Evolutionary conservation across 2,888 invertebrate genomes (phyloP).

Genomic region (Agrotis puta): DNA sequence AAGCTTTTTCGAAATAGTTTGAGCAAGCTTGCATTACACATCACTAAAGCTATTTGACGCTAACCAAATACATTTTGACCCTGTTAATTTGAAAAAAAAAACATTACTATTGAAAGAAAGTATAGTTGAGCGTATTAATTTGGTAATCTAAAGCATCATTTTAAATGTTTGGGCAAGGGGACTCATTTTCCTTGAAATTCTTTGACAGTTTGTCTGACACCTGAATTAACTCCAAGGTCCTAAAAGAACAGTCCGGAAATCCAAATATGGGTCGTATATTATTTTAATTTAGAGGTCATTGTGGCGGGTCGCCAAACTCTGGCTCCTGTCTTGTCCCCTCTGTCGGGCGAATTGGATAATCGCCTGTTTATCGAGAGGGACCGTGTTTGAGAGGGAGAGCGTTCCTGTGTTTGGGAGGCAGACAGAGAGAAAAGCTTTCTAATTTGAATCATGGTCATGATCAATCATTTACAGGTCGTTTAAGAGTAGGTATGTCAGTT

Average conservation of each 20-base stretch:
- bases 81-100: too few species aligned
- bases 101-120: too few species aligned
- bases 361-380: constrained; percentile 55
- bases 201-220: not conserved
- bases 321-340: constrained; percentile 57
- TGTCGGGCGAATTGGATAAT: constrained; percentile 63
- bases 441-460: constrained; percentile 27
- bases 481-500: not conserved
- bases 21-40: too few species aligned
- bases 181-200: too few species aligned
- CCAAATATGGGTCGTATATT: constrained; percentile 52
- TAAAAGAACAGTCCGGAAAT: constrained; percentile 38
- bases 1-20: not conserved
- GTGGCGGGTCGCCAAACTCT: constrained; percentile 61
- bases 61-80: too few species aligned
- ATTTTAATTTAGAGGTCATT: constrained; percentile 57
- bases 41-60: too few species aligned
- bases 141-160: too few species aligned
- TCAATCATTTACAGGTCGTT: not conserved
- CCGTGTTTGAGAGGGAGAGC: constrained; percentile 42
- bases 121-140: too few species aligned
- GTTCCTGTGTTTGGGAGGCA: constrained; percentile 26
- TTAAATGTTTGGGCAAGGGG: too few species aligned
- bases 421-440: constrained; percentile 52
- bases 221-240: constrained; percentile 22